phyloP scores from a whole-genome alignment of 2,888 invertebrate species.

The Agrilus cyanescens region DNA sequence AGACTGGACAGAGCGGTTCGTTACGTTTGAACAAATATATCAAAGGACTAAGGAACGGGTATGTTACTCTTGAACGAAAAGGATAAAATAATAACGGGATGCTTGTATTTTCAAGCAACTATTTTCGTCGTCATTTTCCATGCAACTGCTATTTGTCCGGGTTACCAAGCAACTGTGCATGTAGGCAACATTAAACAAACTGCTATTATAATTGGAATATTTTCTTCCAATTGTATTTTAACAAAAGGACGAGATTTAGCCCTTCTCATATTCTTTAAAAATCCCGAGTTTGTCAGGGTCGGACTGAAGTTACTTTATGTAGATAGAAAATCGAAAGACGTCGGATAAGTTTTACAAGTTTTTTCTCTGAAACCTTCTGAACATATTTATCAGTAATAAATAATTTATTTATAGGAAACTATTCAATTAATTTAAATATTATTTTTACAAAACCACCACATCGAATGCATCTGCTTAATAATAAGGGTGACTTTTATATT shows the following conservation, averaged over 20 bases:
- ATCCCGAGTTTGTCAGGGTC: constrained; percentile 77
- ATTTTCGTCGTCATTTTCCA: constrained; percentile 83
- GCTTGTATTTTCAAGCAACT: constrained; percentile 56
- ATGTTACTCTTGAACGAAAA: constrained; percentile 63
- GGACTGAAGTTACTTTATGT: constrained; percentile 72
- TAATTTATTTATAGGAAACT: no score
- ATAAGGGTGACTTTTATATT: no score
- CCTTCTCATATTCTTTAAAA: constrained; percentile 75
- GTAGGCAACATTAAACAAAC: constrained; percentile 94
- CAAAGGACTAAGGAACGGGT: constrained; percentile 62
- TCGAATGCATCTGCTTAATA: no score
- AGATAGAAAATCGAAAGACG: constrained; percentile 75
- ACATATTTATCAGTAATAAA: no score
- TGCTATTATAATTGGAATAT: constrained; percentile 72
- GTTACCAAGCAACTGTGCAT: constrained; percentile 87
- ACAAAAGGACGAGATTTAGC: constrained; percentile 82
- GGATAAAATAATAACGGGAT: constrained; percentile 32
- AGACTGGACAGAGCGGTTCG: constrained; percentile 85
- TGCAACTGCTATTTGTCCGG: constrained; percentile 70
- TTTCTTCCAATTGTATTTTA: constrained; percentile 51
- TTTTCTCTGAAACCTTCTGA: constrained; percentile 38
- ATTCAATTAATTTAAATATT: no score
- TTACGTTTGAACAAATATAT: constrained; percentile 54
- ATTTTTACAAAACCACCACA: no score
- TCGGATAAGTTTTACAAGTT: constrained; percentile 70